A percentile compares a stretch with the other conserved stretches of the same genome.
Evolutionary conservation across 2,113 vertebrate species (phyloP).

Genomic region (Garra rufa): DNA sequence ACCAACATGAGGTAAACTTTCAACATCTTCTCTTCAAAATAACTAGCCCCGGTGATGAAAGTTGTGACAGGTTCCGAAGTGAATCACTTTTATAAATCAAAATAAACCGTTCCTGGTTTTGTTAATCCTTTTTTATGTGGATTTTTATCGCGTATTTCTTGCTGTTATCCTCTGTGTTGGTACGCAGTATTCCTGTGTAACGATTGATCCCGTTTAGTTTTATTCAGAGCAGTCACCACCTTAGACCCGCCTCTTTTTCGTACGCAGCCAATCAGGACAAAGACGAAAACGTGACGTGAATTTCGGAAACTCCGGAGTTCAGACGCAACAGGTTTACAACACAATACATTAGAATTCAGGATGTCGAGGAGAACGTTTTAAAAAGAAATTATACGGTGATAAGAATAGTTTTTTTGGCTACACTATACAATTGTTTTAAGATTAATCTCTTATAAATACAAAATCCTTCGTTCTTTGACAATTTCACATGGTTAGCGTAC

Average conservation of each 20-base stretch:
- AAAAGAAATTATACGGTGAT: neutral
- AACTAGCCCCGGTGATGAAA: neutral
- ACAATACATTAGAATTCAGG: neutral
- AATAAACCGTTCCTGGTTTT: neutral
- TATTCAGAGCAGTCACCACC: slow-evolving; percentile 20
- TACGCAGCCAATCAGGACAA: neutral
- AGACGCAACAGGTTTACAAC: neutral
- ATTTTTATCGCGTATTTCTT: neutral
- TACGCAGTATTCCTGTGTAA: neutral
- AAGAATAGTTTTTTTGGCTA: neutral
- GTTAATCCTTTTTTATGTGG: neutral
- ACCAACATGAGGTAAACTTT: slow-evolving; percentile 68
- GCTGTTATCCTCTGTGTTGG: fast-evolving
- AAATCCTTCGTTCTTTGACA: neutral
- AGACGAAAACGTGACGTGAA: neutral
- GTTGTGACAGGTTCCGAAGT: neutral
- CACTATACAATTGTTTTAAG: neutral
- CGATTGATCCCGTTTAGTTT: neutral
- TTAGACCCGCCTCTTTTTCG: neutral
- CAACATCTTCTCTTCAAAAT: slow-evolving; percentile 64
- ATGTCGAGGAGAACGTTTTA: neutral
- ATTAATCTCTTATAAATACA: neutral
- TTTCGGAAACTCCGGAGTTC: slow-evolving; percentile 56
- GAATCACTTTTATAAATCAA: neutral
- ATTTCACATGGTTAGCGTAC: neutral